Evolutionary conservation across 2,888 invertebrate genomes (phyloP).

Genomic region (Leptura quadrifasciata): DNA sequence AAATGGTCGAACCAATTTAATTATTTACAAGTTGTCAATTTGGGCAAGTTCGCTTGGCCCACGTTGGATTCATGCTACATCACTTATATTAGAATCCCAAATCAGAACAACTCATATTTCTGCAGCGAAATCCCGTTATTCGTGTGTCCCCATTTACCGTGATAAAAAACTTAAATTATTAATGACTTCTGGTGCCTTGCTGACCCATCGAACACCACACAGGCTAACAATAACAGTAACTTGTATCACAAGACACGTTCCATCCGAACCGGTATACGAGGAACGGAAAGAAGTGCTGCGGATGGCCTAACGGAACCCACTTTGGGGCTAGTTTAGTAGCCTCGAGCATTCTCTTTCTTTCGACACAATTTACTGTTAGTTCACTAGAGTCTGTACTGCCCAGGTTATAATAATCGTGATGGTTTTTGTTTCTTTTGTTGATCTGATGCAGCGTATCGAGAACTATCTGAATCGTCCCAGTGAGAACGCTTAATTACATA

Average conservation of each 20-base stretch:
- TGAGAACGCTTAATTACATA: slow-evolving; percentile 11
- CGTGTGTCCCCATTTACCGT: slow-evolving; percentile 10
- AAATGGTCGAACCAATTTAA: no score
- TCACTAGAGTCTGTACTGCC: neutral
- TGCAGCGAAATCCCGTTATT: slow-evolving; percentile 14
- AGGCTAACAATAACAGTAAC: slow-evolving; percentile 28
- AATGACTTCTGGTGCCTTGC: slow-evolving; percentile 32
- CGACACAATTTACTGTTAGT: slow-evolving; percentile 28
- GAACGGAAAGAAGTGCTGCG: slow-evolving; percentile 21
- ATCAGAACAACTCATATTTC: slow-evolving; percentile 18
- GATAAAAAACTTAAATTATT: slow-evolving; percentile 29
- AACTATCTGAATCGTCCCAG: neutral
- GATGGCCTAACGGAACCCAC: slow-evolving; percentile 35
- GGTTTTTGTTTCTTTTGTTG: neutral
- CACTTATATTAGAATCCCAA: neutral
- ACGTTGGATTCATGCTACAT: neutral
- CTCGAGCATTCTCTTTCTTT: slow-evolving; percentile 22
- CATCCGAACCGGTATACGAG: slow-evolving; percentile 23
- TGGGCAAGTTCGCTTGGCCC: neutral
- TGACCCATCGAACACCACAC: slow-evolving; percentile 24
- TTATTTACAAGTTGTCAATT: neutral
- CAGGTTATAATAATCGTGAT: neutral
- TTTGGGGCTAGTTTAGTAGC: slow-evolving; percentile 12
- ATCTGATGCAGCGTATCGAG: neutral
- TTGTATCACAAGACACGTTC: slow-evolving; percentile 16